These are phyloP conservation scores for Acrocephalus kingi DNA, from an alignment of 2,113 vertebrate species.

Conservation along the genomic window DNA sequence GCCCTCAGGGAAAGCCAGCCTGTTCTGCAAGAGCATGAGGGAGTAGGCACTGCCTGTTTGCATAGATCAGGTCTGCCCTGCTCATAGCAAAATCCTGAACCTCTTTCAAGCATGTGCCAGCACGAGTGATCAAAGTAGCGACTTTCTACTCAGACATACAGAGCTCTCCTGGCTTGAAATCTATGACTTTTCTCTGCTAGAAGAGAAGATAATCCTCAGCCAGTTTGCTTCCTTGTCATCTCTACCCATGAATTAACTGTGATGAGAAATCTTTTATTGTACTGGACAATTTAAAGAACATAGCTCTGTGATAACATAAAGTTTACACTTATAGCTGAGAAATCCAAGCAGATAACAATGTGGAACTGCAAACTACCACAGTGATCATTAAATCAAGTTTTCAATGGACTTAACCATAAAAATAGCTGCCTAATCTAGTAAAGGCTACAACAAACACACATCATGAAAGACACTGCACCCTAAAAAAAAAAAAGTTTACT, in stretches of 20 bases:
- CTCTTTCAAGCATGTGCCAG: not conserved
- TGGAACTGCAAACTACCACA: not conserved
- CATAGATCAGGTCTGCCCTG: not conserved
- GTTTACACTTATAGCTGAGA: not conserved
- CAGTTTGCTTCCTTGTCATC: fast-evolving
- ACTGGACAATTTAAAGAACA: not conserved
- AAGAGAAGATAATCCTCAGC: not conserved
- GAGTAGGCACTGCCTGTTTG: not conserved
- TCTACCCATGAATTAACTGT: not conserved
- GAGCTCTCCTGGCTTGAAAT: not conserved
- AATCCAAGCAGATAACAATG: not conserved
- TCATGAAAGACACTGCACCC: not conserved
- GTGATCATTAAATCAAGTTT: not conserved
- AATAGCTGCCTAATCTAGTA: not conserved
- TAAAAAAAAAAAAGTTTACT: not conserved
- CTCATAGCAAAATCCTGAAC: not conserved
- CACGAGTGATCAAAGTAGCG: fast-evolving
- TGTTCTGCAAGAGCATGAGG: not conserved
- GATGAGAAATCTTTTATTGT: not conserved
- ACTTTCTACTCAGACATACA: not conserved
- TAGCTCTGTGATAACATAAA: not conserved
- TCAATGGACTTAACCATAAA: not conserved
- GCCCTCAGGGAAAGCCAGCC: fast-evolving
- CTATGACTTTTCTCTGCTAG: not conserved
- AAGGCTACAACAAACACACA: not conserved